phyloP scores from a whole-genome alignment of 2,113 vertebrate species.

The Oplegnathus fasciatus region DNA sequence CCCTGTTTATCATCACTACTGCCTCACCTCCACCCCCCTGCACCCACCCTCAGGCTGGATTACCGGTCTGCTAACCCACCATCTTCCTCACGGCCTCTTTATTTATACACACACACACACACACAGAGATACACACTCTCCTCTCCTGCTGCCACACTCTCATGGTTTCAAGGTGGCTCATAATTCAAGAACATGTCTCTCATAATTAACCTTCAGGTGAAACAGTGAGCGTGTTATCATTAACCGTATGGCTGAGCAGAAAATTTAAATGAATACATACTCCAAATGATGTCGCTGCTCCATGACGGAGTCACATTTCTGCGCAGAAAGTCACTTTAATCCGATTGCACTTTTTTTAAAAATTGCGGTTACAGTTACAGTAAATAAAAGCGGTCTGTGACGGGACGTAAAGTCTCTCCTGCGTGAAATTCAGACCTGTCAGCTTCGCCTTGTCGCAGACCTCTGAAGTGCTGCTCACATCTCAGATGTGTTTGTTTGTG shows the following conservation, averaged over 20 bases:
- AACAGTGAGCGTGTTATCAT: slow-evolving; percentile 39
- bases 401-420: no score
- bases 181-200: slow-evolving; percentile 48
- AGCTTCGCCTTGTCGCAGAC: no score
- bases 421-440: no score
- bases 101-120: slow-evolving; percentile 2
- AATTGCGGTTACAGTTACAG: no score
- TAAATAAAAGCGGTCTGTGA: no score
- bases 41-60: slow-evolving; percentile 13
- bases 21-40: background rate
- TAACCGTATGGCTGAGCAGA: slow-evolving; percentile 40
- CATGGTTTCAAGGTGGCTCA: slow-evolving; percentile 44
- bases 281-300: background rate
- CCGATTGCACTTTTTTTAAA: background rate
- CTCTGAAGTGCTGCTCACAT: no score
- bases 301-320: background rate
- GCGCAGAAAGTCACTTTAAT: background rate
- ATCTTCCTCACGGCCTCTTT: background rate
- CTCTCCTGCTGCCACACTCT: slow-evolving; percentile 10
- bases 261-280: slow-evolving; percentile 27
- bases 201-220: slow-evolving; percentile 64
- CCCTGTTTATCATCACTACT: slow-evolving; percentile 26
- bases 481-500: no score
- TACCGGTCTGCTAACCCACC: background rate
- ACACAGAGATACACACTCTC: background rate